phyloP scores from a whole-genome alignment of 2,797 vertebrate genomes.

The Podarcis lilfordi region DNA sequence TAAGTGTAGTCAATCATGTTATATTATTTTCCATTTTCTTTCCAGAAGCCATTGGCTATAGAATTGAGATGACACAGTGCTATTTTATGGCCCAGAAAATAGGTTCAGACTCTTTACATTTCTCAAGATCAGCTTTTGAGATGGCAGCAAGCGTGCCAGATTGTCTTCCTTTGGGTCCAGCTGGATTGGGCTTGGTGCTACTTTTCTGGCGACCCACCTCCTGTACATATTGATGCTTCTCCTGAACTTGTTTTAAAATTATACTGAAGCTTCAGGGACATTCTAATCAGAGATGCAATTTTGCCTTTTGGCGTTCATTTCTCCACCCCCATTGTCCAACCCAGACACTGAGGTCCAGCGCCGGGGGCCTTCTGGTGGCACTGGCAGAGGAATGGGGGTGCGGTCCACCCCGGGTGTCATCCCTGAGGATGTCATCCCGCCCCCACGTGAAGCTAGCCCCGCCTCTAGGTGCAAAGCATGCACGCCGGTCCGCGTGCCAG shows the following conservation, averaged over 20 bases:
- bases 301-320: not conserved
- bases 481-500: fast-evolving
- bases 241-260: not conserved
- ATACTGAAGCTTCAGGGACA: not conserved
- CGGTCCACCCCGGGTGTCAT: too few species aligned
- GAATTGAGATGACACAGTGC: constrained; percentile 20
- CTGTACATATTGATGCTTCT: not conserved
- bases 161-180: not conserved
- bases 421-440: too few species aligned
- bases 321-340: too few species aligned
- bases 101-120: not conserved
- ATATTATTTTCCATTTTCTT: constrained; percentile 18
- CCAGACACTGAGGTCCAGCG: too few species aligned
- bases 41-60: not conserved
- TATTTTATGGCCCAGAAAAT: not conserved
- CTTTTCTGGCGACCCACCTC: not conserved
- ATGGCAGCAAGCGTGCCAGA: not conserved
- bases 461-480: too few species aligned
- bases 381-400: too few species aligned
- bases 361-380: too few species aligned
- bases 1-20: constrained; percentile 1
- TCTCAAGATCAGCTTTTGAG: not conserved
- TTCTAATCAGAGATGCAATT: not conserved
- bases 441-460: too few species aligned
- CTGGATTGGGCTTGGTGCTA: not conserved